These are phyloP conservation scores for Meloidogyne floridensis DNA, from an alignment of 1,140 invertebrate genomes.

Conservation along the genomic window DNA sequence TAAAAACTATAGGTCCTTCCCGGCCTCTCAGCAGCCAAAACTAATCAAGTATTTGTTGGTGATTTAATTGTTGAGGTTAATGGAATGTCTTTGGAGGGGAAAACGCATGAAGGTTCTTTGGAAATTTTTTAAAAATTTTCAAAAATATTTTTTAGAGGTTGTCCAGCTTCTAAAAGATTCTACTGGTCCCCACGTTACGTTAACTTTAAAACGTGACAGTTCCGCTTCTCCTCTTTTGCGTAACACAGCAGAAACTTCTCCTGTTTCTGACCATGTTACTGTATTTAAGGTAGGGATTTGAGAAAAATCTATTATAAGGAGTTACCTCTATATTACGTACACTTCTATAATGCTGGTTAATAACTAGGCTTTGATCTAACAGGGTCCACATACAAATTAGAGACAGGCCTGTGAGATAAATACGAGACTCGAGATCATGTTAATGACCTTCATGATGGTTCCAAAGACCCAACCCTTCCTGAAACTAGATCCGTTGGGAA, in stretches of 20 bases:
- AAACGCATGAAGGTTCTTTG: constrained; percentile 76
- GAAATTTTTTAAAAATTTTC: too few species aligned
- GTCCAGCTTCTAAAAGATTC: constrained; percentile 87
- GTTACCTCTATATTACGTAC: too few species aligned
- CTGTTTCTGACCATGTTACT: constrained; percentile 37
- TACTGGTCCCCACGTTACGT: constrained; percentile 79
- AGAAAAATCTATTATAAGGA: too few species aligned
- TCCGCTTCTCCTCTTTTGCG: constrained; percentile 92
- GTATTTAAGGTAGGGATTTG: constrained; percentile 47
- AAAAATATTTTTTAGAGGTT: constrained; percentile 72
- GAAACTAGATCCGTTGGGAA: too few species aligned
- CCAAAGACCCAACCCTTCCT: too few species aligned
- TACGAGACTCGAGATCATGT: too few species aligned
- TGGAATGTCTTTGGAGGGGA: constrained; percentile 83
- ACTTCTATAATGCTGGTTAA: too few species aligned
- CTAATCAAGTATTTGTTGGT: constrained; percentile 87
- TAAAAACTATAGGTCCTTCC: constrained; percentile 91
- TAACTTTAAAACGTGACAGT: constrained; percentile 89
- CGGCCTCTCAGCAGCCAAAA: constrained; percentile 84
- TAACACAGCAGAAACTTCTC: constrained; percentile 68
- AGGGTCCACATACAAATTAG: too few species aligned
- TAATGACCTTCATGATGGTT: too few species aligned
- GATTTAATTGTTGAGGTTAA: constrained; percentile 96
- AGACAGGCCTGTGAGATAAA: too few species aligned
- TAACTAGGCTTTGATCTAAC: too few species aligned